Base-by-base conservation (phyloP, 2,113 vertebrate genomes). In the Glaucidium brasilianum region DNA sequence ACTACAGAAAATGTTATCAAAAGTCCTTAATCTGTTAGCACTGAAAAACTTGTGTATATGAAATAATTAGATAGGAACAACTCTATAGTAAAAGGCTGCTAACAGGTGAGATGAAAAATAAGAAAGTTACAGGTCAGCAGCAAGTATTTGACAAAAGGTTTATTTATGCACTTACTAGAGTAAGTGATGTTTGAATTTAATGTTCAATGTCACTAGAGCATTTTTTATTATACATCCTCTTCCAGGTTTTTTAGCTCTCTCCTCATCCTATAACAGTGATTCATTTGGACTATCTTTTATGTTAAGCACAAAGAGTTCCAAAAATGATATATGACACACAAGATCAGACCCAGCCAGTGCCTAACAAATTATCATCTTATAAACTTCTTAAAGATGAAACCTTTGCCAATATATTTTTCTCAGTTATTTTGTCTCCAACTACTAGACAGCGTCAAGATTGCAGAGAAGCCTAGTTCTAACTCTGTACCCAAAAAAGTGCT, bases 311-410 rank as follows among this genome's bases (percentile, higher is more conserved):
- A 62, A 78, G 67, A 56, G 26, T 78, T 76, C 53, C 53, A 53
- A 76, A 94, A 96, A 75, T 76, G 1, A 80, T 90, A 27, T 30
- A 68, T 49, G 72, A 71, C 66, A 78, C 23, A 64, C 9, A 76
- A 79, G 30, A 81, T 59, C 39, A 71, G 47, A 86, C 35, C 14
- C 29, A 74, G 62, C 9, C 62, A 96, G 30, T 81, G n/a, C 12
- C n/a, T 92, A 87, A 74, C 67, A 94, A 49, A 55, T 9, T 14
- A 60, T n/a, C n/a, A 58, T 88, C 58, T 81, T 83, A 87, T 23
- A 79, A 97, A 94, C 81, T 95, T 90, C 69, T 59, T 43, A 77
- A 92, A 93, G 79, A 68, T 80, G 58, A 92, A 96, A 93, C 62
- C 88, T 96, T 96, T 95, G 78, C 49, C 91, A 96, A 21, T 67